Evolutionary conservation across 2,888 invertebrate species (phyloP).

Genomic region (Agriotes lineatus): DNA sequence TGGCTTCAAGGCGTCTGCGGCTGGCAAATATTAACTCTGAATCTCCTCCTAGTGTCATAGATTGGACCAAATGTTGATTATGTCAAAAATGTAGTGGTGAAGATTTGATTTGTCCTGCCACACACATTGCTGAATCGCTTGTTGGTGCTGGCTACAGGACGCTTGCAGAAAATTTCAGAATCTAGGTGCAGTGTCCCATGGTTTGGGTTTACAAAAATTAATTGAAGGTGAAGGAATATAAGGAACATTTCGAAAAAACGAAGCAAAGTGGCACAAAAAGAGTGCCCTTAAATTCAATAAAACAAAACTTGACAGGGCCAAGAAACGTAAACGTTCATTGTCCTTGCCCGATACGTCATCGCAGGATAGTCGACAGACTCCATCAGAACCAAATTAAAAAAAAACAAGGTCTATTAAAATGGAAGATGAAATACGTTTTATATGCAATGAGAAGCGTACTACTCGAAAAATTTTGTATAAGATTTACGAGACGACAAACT

Average conservation of each 20-base stretch:
- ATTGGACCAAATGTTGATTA: conserved; percentile 1
- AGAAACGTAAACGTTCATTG: conserved; percentile 9
- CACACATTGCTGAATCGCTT: conserved; percentile 8
- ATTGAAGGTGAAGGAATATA: conserved; percentile 1
- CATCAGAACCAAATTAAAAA: neutral
- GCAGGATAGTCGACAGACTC: neutral
- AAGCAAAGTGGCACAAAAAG: neutral
- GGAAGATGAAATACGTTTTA: conserved; percentile 12
- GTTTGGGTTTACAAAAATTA: conserved; percentile 2
- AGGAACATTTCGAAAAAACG: conserved; percentile 3
- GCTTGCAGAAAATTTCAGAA: conserved; percentile 1
- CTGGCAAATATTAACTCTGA: no score
- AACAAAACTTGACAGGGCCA: neutral
- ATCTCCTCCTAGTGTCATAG: no score
- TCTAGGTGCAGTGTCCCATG: conserved; percentile 5
- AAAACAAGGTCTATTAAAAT: conserved; percentile 11
- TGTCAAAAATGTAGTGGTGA: neutral
- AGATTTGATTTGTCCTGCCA: conserved; percentile 4
- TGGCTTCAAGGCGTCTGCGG: no score
- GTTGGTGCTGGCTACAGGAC: neutral
- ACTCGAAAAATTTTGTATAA: conserved; percentile 20
- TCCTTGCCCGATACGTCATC: neutral
- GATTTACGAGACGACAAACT: conserved; percentile 4
- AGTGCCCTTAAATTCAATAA: neutral
- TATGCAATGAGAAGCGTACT: conserved; percentile 18